Conservation (phyloP, 1,140 invertebrate genomes). For the Zaprionus lachaisei region DNA sequence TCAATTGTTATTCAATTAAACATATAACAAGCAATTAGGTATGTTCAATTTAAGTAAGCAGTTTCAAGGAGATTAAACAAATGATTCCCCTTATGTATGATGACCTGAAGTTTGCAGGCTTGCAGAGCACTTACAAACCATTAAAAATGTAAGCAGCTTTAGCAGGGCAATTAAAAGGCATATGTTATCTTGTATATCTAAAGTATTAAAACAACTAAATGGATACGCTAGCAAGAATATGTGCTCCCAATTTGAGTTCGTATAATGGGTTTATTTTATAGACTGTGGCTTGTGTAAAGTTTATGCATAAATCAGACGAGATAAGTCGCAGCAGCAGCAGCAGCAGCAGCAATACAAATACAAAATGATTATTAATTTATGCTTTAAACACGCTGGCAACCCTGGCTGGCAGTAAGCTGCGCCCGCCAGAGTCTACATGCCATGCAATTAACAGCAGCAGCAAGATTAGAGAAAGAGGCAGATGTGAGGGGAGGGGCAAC, state of each 20-base stretch:
- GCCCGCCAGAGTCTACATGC: conserved; percentile 7
- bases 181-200: neutral
- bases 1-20: no score
- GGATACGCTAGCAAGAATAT: neutral
- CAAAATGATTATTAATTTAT: conserved; percentile 10
- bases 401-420: neutral
- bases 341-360: neutral
- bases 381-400: conserved; percentile 9
- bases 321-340: neutral
- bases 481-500: no score
- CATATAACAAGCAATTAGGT: no score
- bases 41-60: no score
- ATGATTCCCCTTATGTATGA: no score
- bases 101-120: no score
- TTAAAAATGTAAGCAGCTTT: neutral
- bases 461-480: conserved; percentile 16
- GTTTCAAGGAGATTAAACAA: no score
- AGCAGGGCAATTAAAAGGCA: neutral
- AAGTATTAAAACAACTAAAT: conserved; percentile 3
- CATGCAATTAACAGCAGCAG: conserved; percentile 14
- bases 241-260: neutral
- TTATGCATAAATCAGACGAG: conserved; percentile 6
- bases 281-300: conserved; percentile 1
- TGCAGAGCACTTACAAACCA: no score
- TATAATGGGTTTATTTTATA: neutral